Evolutionary conservation across 2,888 invertebrate genomes (phyloP).

Genomic region (Pristionchus entomophagus): DNA sequence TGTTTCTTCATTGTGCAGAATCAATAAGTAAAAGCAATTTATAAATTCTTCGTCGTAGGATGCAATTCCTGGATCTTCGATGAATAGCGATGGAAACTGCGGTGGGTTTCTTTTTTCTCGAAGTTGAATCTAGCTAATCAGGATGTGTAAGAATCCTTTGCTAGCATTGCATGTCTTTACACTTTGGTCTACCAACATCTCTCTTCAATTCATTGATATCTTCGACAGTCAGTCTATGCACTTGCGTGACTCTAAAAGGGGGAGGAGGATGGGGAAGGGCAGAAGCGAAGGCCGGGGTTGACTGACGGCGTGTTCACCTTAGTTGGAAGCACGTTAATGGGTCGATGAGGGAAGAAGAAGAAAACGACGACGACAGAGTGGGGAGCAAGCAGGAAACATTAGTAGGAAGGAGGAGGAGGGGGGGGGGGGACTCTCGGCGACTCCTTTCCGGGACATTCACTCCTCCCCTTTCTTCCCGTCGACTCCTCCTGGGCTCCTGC

Average conservation of each 20-base stretch:
- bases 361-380: conserved; percentile 7
- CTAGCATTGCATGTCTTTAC: no score
- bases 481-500: neutral
- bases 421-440: neutral
- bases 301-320: conserved; percentile 2
- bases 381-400: conserved; percentile 29
- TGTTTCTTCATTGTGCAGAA: no score
- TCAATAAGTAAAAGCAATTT: no score
- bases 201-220: no score
- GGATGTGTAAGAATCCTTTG: no score
- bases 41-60: neutral
- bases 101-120: neutral
- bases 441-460: conserved; percentile 34
- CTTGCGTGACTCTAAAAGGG: neutral
- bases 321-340: conserved; percentile 29
- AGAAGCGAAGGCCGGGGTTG: neutral
- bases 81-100: neutral
- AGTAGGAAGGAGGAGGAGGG: conserved; percentile 42
- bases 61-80: neutral
- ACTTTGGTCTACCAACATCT: no score
- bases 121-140: no score
- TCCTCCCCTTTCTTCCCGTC: conserved; percentile 12
- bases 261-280: neutral
- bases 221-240: neutral
- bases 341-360: neutral